phyloP scores from a whole-genome alignment of 2,113 vertebrate genomes.

The cat (Felis catus) region F.catus_Fca126_mat1.0 CM031417.1:39370501-39371000 shows the following conservation, averaged over 20 bases:
- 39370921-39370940: no score
- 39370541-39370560: constrained; percentile 11
- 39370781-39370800: neutral
- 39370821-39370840: neutral
- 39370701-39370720: constrained; percentile 18
- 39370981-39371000: no score
- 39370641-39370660: neutral
- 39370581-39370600: constrained; percentile 24
- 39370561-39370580: constrained; percentile 11
- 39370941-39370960: no score
- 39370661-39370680: constrained; percentile 32
- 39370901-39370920: no score
- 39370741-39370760: neutral
- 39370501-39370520: neutral
- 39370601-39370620: constrained; percentile 43
- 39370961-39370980: no score
- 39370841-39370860: no score
- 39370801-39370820: neutral
- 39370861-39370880: no score
- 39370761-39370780: neutral
- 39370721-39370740: neutral
- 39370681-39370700: constrained; percentile 33
- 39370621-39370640: neutral
- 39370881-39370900: no score
- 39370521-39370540: neutral